phyloP scores from a whole-genome alignment of 30 jellyfish, hydroid and myxozoan genomes.

The Turritopsis rubra region DNA sequence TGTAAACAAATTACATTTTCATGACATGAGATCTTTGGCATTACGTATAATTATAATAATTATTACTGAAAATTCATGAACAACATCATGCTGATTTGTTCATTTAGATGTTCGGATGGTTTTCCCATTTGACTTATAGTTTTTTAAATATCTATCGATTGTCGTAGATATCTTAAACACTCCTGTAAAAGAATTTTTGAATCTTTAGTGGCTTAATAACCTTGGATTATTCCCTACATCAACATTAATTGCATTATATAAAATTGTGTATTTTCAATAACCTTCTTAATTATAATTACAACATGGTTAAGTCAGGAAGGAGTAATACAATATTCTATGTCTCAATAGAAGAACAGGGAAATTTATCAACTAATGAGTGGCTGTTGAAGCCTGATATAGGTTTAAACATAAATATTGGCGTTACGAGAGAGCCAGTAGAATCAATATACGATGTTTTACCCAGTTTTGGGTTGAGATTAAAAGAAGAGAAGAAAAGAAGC shows the following conservation, averaged over 20 bases:
- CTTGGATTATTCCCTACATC: neutral
- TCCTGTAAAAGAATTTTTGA: neutral
- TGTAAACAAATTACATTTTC: too few species aligned
- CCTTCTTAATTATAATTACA: neutral
- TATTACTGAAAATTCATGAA: too few species aligned
- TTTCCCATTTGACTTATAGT: neutral
- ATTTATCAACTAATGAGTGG: neutral
- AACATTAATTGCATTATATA: neutral
- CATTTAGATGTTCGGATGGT: too few species aligned
- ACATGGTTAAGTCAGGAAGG: neutral
- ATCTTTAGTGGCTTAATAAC: neutral
- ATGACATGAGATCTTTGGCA: too few species aligned
- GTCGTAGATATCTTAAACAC: neutral
- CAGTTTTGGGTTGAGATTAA: neutral
- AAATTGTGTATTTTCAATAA: neutral
- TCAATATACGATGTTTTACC: neutral
- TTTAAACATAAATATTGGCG: neutral
- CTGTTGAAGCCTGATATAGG: neutral
- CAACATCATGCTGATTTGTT: too few species aligned
- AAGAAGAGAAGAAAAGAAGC: neutral
- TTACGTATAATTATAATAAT: too few species aligned
- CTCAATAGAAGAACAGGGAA: neutral
- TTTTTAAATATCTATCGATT: too few species aligned
- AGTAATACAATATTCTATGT: neutral
- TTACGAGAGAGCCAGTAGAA: neutral